Base-by-base conservation (phyloP, 2,888 invertebrate species). In the Ariolimax columbianus region DNA sequence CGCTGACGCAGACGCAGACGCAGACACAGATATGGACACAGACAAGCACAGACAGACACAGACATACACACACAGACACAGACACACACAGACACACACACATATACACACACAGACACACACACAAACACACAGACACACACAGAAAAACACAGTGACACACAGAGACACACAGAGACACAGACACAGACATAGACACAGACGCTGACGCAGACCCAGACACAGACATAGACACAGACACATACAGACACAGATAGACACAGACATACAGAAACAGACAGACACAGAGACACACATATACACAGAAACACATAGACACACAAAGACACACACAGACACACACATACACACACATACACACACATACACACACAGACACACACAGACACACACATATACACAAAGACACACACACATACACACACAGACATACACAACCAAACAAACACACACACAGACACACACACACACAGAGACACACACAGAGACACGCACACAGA, bases 191-290 rank as follows among this genome's bases (percentile, higher is more conserved):
- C 4, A 70, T n/a, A 70, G 33, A 68, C 33, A 68, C 33, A 82
- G 59, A 82, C 55, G 73, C 38, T 73, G 55, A 73, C 59, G 73
- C 26, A 55, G 55, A 82, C 14, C 9, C 59, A 59, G 4, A 59
- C 26, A 59, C 26, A 19, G 11, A 23, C 4, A 59, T 4, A 59
- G 4, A 59, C 4, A 59, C 4, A 11, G 59, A 59, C 19, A 59
- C 59, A 59, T 4, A 83, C 43, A 47, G 33, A 51, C 33, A 30
- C 17, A 83, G 66, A 68, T 23, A 83, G 47, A 77, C 38, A 59
- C 59, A 59, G 11, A 59, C 4, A 19, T 14, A 23, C 4, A 59
- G 14, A 26, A 4, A 59, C 4, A 59, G 26, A 11, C 14, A 19
- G 59, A 59, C 59, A 59, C 59, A 59, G 11, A 59, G 11, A 4